Conservation (phyloP, 2,113 vertebrate species). For the Oncorhynchus keta region DNA sequence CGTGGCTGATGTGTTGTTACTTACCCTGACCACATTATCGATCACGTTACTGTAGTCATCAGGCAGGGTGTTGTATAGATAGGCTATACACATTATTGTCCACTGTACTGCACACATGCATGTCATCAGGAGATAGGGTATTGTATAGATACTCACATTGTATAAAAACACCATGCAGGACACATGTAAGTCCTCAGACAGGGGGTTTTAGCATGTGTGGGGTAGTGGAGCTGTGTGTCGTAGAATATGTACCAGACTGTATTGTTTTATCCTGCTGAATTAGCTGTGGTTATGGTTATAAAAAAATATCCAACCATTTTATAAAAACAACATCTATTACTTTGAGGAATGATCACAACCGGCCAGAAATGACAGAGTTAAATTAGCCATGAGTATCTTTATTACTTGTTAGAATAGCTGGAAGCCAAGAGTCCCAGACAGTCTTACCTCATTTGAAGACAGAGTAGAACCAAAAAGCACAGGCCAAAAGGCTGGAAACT, state of each 20-base stretch:
- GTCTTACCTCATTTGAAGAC: slow-evolving; percentile 51
- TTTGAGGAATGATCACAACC: slow-evolving; percentile 30
- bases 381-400: slow-evolving; percentile 50
- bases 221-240: neutral
- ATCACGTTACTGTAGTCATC: too few relatives aligned
- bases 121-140: too few relatives aligned
- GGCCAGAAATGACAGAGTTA: slow-evolving; percentile 43
- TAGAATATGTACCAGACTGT: neutral
- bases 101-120: too few relatives aligned
- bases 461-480: slow-evolving; percentile 24
- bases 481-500: slow-evolving; percentile 21
- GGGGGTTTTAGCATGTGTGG: neutral
- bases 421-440: slow-evolving; percentile 30
- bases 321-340: slow-evolving; percentile 41
- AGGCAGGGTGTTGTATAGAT: too few relatives aligned
- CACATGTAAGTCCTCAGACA: too few relatives aligned
- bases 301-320: neutral
- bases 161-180: too few relatives aligned
- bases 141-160: too few relatives aligned
- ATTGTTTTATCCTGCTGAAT: neutral
- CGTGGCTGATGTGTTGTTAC: too few relatives aligned
- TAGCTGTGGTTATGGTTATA: neutral
- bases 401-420: slow-evolving; percentile 16
- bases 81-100: too few relatives aligned
- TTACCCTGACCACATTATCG: too few relatives aligned